Evolutionary conservation across 64 coral and sea anemone genomes (phyloP).

Genomic region (Pocillopora damicornis): DNA sequence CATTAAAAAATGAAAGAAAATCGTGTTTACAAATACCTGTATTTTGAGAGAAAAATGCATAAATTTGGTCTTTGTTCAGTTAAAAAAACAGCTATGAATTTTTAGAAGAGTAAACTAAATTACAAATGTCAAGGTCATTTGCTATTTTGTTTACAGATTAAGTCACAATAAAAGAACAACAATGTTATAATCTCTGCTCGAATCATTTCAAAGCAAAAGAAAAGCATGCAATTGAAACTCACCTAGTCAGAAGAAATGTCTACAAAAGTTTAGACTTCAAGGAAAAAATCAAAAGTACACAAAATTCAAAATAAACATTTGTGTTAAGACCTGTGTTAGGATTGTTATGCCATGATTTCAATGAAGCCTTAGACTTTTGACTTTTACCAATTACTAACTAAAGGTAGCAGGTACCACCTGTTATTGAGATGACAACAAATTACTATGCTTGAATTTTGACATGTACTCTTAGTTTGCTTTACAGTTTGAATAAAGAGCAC

Average conservation of each 20-base stretch:
- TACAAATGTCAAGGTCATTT: background rate
- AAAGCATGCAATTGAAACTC: background rate
- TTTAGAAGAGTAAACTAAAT: background rate
- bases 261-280: too few species aligned
- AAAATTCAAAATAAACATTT: too few species aligned
- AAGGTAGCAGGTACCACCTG: slow-evolving; percentile 5
- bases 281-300: too few species aligned
- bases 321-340: background rate
- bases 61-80: too few species aligned
- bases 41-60: too few species aligned
- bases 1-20: too few species aligned
- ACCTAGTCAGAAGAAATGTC: background rate
- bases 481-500: background rate
- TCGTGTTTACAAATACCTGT: too few species aligned
- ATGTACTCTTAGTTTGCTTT: background rate
- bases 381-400: background rate
- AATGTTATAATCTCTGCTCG: background rate
- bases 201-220: background rate
- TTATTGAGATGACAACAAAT: background rate
- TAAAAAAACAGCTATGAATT: too few species aligned
- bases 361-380: background rate
- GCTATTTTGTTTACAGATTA: background rate
- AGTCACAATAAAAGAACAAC: background rate
- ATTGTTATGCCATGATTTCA: background rate
- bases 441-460: background rate